A percentile compares a stretch with the other conserved stretches of the same genome.
phyloP scores from a whole-genome alignment of 2,888 invertebrate genomes.

The Drosophila cracens region DNA sequence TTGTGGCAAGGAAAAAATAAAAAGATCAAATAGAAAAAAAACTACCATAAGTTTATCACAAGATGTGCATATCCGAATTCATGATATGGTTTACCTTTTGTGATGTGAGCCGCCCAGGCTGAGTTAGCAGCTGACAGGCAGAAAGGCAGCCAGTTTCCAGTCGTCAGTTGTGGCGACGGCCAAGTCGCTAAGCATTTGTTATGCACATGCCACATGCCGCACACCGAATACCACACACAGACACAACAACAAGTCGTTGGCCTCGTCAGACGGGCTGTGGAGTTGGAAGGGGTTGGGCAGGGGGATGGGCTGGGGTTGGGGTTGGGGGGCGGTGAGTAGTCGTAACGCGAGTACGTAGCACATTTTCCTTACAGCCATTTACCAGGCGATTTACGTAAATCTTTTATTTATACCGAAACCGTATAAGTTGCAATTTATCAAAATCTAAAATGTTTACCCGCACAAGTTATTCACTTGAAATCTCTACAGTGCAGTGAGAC shows the following conservation, averaged over 20 bases:
- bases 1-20: neutral
- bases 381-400: slow-evolving; percentile 81
- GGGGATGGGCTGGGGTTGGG: neutral
- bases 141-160: slow-evolving; percentile 29
- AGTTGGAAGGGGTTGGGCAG: neutral
- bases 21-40: neutral
- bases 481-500: slow-evolving; percentile 69
- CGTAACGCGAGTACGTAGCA: slow-evolving; percentile 56
- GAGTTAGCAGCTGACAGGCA: slow-evolving; percentile 57
- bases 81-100: slow-evolving; percentile 74
- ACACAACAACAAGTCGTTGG: slow-evolving; percentile 32
- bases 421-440: slow-evolving; percentile 82
- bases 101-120: slow-evolving; percentile 55
- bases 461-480: slow-evolving; percentile 82
- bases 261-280: slow-evolving; percentile 17
- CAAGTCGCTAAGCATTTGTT: slow-evolving; percentile 77
- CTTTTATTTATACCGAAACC: slow-evolving; percentile 81
- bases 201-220: slow-evolving; percentile 63
- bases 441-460: slow-evolving; percentile 82
- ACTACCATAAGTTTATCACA: slow-evolving; percentile 43
- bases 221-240: slow-evolving; percentile 37
- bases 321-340: neutral
- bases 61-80: slow-evolving; percentile 71
- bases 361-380: slow-evolving; percentile 81
- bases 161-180: slow-evolving; percentile 56